A percentile compares a stretch with the other conserved stretches of the same genome.
phyloP scores from a whole-genome alignment of 2,797 vertebrate genomes.

The Smutsia temminckii region DNA sequence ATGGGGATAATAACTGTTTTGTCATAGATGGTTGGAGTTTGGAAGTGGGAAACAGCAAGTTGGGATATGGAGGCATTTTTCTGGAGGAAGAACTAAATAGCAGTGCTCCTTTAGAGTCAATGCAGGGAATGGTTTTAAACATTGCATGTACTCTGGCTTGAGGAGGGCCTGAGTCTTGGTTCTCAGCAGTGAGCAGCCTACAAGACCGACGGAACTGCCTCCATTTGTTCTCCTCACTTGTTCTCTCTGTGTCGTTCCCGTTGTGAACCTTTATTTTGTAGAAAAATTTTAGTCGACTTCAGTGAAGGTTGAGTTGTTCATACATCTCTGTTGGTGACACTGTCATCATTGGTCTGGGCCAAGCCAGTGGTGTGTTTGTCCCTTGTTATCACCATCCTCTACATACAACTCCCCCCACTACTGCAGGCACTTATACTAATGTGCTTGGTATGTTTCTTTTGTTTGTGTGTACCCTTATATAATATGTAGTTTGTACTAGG shows the following conservation, averaged over 20 bases:
- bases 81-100: background rate
- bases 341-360: background rate
- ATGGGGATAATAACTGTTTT: constrained; percentile 34
- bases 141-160: background rate
- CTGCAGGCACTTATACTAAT: background rate
- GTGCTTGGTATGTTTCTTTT: background rate
- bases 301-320: background rate
- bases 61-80: background rate
- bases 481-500: background rate
- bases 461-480: background rate
- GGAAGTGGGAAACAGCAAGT: constrained; percentile 33
- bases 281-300: background rate
- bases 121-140: background rate
- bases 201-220: background rate
- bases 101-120: background rate
- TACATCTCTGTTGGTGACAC: background rate
- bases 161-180: background rate
- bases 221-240: background rate
- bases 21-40: constrained; percentile 34
- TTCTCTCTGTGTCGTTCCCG: background rate
- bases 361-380: background rate
- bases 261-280: constrained; percentile 22
- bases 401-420: background rate
- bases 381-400: background rate
- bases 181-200: background rate